These are phyloP conservation scores for Creontiades dilutus DNA, from an alignment of 2,888 invertebrate species.

Conservation along the genomic window DNA sequence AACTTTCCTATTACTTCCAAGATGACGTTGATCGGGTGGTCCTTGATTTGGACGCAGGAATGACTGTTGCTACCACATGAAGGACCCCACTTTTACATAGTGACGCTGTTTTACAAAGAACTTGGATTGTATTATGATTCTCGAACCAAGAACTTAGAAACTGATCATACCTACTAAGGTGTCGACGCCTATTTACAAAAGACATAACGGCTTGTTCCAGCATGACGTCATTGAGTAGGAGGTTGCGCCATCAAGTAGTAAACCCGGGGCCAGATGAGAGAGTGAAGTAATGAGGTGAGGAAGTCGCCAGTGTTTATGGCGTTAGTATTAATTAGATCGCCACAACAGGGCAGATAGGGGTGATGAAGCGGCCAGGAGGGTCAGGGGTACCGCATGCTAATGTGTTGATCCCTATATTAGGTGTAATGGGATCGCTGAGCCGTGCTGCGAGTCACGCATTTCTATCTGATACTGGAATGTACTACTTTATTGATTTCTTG, in stretches of 20 bases:
- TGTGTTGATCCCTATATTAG: conserved; percentile 36
- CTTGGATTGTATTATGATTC: no score
- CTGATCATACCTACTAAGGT: no score
- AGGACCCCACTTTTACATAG: no score
- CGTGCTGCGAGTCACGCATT: conserved; percentile 32
- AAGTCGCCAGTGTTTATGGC: conserved; percentile 53
- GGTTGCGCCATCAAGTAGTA: conserved; percentile 9
- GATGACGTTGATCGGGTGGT: no score
- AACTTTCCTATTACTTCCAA: no score
- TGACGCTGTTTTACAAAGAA: no score
- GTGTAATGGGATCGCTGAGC: conserved; percentile 11
- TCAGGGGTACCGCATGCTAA: conserved; percentile 24
- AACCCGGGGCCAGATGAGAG: conserved; percentile 48
- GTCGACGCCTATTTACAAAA: no score
- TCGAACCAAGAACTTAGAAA: no score
- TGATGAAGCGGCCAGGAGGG: not conserved
- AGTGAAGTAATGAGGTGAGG: conserved; percentile 47
- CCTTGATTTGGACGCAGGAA: no score
- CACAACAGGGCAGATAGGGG: conserved; percentile 20
- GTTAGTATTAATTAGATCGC: conserved; percentile 51
- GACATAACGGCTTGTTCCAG: not conserved
- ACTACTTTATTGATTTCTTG: conserved; percentile 2
- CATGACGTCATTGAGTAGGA: not conserved
- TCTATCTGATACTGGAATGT: conserved; percentile 14
- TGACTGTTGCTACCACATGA: no score